A percentile compares a stretch with the other conserved stretches of the same genome.
Conservation (phyloP, 2,113 vertebrate genomes). For the Stomatorhinus ivindoensis region DNA sequence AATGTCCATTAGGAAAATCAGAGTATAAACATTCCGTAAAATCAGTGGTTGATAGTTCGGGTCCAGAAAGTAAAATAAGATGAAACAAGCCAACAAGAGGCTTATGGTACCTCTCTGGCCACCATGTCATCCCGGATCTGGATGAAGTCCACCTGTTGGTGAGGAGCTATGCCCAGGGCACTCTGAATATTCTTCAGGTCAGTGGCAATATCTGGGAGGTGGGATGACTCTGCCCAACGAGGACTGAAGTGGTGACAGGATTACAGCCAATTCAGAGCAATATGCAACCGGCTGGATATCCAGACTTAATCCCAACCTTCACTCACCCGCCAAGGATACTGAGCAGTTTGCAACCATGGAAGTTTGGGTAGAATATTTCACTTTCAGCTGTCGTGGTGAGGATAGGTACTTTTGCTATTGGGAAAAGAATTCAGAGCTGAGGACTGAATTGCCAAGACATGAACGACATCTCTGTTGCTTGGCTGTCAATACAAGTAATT, state of each 20-base stretch:
- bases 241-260: constrained; percentile 52
- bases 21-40: background rate
- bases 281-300: constrained; percentile 32
- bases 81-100: background rate
- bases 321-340: constrained; percentile 64
- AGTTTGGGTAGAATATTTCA: constrained; percentile 92
- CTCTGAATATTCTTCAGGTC: constrained; percentile 76
- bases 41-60: background rate
- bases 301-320: constrained; percentile 7
- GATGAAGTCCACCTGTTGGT: constrained; percentile 75
- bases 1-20: background rate
- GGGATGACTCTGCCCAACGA: constrained; percentile 51
- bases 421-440: constrained; percentile 14
- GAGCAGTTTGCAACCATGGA: constrained; percentile 68
- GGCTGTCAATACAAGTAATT: background rate
- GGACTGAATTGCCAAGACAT: background rate
- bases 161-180: constrained; percentile 60
- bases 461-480: background rate
- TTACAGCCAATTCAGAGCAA: constrained; percentile 18
- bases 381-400: constrained; percentile 66
- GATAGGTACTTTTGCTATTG: constrained; percentile 66
- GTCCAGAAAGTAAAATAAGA: background rate
- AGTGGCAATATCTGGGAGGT: constrained; percentile 69
- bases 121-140: constrained; percentile 78
- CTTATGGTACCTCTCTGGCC: constrained; percentile 76